A percentile compares a stretch with the other conserved stretches of the same genome.
Evolutionary conservation across 2,797 vertebrate species (phyloP).

Genomic region (Pseudochirops corinnae): DNA sequence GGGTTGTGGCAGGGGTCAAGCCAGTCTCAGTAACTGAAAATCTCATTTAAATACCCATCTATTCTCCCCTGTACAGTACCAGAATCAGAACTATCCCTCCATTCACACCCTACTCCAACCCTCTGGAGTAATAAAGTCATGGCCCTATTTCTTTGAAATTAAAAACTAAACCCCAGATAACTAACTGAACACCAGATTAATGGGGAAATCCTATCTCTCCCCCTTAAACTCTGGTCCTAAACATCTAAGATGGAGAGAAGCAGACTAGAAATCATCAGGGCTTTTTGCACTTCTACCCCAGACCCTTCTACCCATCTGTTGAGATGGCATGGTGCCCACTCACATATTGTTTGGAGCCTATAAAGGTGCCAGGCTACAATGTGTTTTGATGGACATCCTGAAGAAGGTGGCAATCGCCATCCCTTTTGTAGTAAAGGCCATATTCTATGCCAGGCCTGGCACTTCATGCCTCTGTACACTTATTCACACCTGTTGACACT

Average conservation of each 20-base stretch:
- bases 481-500: slow-evolving; percentile 87
- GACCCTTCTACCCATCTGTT: slow-evolving; percentile 86
- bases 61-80: slow-evolving; percentile 65
- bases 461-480: slow-evolving; percentile 78
- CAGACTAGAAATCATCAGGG: slow-evolving; percentile 81
- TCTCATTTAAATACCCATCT: slow-evolving; percentile 76
- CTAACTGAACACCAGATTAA: not conserved
- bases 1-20: slow-evolving; percentile 51
- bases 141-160: not conserved
- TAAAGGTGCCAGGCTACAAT: slow-evolving; percentile 88
- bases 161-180: not conserved
- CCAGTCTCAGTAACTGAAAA: slow-evolving; percentile 67
- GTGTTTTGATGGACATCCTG: slow-evolving; percentile 86
- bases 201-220: slow-evolving; percentile 47
- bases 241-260: slow-evolving; percentile 79
- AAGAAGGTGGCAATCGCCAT: slow-evolving; percentile 83
- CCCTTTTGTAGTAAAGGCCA: slow-evolving; percentile 84
- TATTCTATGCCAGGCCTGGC: slow-evolving; percentile 82
- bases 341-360: slow-evolving; percentile 85
- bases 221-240: slow-evolving; percentile 79
- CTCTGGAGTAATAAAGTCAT: slow-evolving; percentile 33
- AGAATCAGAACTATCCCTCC: slow-evolving; percentile 55
- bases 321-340: slow-evolving; percentile 84
- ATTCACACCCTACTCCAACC: not conserved
- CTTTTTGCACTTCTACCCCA: slow-evolving; percentile 80